Percentiles rank a stretch among this genome's conserved stretches.
Evolutionary conservation across 1,140 invertebrate species (phyloP).

Genomic region (Megathymus violae): DNA sequence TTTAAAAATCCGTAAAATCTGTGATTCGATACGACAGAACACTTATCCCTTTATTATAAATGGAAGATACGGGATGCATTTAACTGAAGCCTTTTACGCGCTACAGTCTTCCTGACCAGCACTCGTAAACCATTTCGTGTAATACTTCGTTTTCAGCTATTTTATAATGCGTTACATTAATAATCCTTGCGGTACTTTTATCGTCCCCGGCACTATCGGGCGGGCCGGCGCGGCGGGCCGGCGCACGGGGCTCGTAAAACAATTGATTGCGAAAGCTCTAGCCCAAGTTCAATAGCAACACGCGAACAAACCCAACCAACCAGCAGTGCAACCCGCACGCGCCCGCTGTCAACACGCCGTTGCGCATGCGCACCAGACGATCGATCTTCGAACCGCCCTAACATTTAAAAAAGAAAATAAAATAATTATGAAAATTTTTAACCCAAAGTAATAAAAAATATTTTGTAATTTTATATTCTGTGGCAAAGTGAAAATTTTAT

Average conservation of each 20-base stretch:
- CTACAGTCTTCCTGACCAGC: too few species aligned
- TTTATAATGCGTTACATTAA: slow-evolving; percentile 26
- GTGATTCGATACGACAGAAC: too few species aligned
- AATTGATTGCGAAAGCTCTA: slow-evolving; percentile 62
- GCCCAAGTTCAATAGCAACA: slow-evolving; percentile 63
- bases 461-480: slow-evolving; percentile 19
- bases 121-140: too few species aligned
- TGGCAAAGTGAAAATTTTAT: slow-evolving; percentile 8
- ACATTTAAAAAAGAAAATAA: background rate
- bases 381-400: slow-evolving; percentile 8
- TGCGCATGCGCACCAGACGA: slow-evolving; percentile 14
- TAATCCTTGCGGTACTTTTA: slow-evolving; percentile 44
- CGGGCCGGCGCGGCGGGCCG: background rate
- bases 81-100: too few species aligned
- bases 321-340: slow-evolving; percentile 60
- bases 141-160: too few species aligned
- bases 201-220: slow-evolving; percentile 39
- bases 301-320: slow-evolving; percentile 37
- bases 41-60: too few species aligned
- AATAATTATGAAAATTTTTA: background rate
- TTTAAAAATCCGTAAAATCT: too few species aligned
- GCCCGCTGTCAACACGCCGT: slow-evolving; percentile 63
- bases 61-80: too few species aligned
- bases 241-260: slow-evolving; percentile 48
- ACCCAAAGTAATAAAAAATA: background rate